Base-by-base conservation (phyloP, 2,113 vertebrate species). In the Pygoscelis adeliae region DNA sequence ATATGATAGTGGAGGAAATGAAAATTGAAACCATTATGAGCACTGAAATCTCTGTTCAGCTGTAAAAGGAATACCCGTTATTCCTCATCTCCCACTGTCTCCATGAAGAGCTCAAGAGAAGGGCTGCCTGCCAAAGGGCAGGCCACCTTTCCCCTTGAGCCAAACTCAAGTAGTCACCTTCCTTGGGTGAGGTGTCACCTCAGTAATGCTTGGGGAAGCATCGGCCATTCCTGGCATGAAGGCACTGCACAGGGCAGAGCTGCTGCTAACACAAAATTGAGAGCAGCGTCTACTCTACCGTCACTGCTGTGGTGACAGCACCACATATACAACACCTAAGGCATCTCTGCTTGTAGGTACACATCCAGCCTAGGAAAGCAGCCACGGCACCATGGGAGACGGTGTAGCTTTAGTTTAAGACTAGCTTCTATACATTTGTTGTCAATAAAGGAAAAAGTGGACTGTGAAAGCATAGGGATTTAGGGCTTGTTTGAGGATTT, bases 271-370 rank as follows among this genome's bases (percentile, higher is more conserved):
- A 7, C 52, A 71, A 44, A 61, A 62, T 3, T 10, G 30, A 81
- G 72, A 71, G 27, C 36, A 25, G 40, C 0, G 6, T 12, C 46
- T 70, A 34, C 1, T 0, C 11, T 53, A 4, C 49, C 2, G 0
- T 46, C 40, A 29, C 74, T 85, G 47, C 34, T 50, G 40, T 9
- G 47, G 7, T n/a, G 36, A 78, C 74, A 63, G 27, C 69, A 32
- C 26, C 30, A 4, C 1, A 1, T 10, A 5, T 9, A 8, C 55
- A 58, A 32, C 15, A 19, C 23, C 55, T 10, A n/a, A 55, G 29
- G 30, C 67, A 81, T 9, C 59, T 74, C 84, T 50, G 26, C 72
- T 61, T 36, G 20, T 7, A 55, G 21, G 20, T 15, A n/a, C 9
- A 15, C 29, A 30, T 36, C 13, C 66, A 83, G 44, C 44, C 66